A percentile compares a stretch with the other conserved stretches of the same genome.
These are phyloP conservation scores for Andrena flavipes DNA, from an alignment of 2,888 invertebrate genomes.

Conservation along the genomic window DNA sequence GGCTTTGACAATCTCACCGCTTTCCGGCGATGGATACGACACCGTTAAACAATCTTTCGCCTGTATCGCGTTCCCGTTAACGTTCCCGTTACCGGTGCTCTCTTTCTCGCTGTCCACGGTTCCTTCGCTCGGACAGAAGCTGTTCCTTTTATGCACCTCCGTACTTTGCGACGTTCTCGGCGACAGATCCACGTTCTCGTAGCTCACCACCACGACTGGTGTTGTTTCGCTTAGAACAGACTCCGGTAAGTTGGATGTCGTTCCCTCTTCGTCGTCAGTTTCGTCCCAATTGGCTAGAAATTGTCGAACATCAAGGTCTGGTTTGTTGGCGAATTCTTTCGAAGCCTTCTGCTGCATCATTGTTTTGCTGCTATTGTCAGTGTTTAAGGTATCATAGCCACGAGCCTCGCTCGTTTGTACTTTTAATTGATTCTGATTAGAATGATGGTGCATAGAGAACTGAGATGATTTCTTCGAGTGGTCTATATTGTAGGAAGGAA, in stretches of 20 bases:
- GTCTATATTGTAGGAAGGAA: conserved; percentile 32
- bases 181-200: conserved; percentile 72
- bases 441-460: conserved; percentile 55
- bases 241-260: conserved; percentile 68
- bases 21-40: conserved; percentile 57
- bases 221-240: conserved; percentile 68
- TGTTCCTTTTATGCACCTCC: conserved; percentile 29
- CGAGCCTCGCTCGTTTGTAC: conserved; percentile 44
- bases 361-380: conserved; percentile 43
- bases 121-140: conserved; percentile 25
- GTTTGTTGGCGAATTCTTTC: conserved; percentile 76
- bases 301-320: conserved; percentile 82
- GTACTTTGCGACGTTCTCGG: conserved; percentile 52
- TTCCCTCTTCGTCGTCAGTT: conserved; percentile 81
- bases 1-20: conserved; percentile 43
- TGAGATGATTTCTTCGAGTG: conserved; percentile 52
- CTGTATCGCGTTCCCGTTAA: conserved; percentile 21
- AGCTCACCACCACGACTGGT: conserved; percentile 75
- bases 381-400: conserved; percentile 47
- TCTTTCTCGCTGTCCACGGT: conserved; percentile 39
- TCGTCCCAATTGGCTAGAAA: conserved; percentile 84
- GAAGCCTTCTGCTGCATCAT: conserved; percentile 62
- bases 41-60: conserved; percentile 60
- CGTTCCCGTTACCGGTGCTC: neutral
- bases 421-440: conserved; percentile 54